These are phyloP conservation scores for Salticus scenicus DNA, from an alignment of 2,888 invertebrate genomes.

Conservation along the genomic window DNA sequence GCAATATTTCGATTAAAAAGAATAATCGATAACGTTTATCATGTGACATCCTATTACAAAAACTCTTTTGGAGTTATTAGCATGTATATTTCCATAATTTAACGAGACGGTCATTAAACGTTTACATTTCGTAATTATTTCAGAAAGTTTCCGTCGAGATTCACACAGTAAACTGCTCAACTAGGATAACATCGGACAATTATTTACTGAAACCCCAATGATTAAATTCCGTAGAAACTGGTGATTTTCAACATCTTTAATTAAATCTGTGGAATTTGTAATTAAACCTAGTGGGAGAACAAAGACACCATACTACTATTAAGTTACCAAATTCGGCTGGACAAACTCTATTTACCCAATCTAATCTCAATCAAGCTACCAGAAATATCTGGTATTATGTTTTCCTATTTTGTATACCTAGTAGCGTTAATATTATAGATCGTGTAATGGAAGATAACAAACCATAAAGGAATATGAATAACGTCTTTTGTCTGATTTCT, in stretches of 20 bases:
- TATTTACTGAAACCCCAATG: background rate
- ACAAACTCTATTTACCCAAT: slow-evolving; percentile 3
- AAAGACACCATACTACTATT: background rate
- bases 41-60: too few relatives aligned
- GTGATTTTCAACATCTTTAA: background rate
- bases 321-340: background rate
- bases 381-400: background rate
- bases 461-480: slow-evolving; percentile 37
- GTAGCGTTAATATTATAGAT: background rate
- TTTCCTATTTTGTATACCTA: background rate
- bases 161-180: background rate
- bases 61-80: too few relatives aligned
- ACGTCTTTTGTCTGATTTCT: slow-evolving; percentile 31
- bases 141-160: too few relatives aligned
- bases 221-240: background rate
- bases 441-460: slow-evolving; percentile 20
- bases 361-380: slow-evolving; percentile 11
- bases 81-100: too few relatives aligned
- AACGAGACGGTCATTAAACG: too few relatives aligned
- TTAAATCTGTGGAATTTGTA: slow-evolving; percentile 6
- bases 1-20: too few relatives aligned
- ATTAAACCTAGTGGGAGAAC: background rate
- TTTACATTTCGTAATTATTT: too few relatives aligned
- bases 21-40: too few relatives aligned
- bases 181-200: background rate